Percentiles rank a stretch among this genome's conserved stretches.
Evolutionary conservation across 2,888 invertebrate species (phyloP).

Genomic region (Lasioglossum morio): DNA sequence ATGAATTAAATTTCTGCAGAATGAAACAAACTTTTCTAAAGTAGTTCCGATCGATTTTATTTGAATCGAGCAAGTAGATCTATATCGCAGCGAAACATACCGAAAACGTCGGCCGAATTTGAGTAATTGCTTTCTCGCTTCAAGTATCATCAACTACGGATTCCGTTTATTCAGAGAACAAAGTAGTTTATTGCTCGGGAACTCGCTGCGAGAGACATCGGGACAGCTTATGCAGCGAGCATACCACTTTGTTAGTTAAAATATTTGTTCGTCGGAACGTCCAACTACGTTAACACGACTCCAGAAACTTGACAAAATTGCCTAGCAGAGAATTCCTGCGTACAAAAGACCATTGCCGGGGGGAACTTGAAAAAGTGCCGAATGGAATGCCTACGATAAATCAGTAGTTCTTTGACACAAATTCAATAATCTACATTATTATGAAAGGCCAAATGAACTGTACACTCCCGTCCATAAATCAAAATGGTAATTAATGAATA

Average conservation of each 20-base stretch:
- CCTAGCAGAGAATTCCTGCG: not conserved
- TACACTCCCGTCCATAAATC: too few relatives aligned
- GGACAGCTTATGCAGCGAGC: constrained; percentile 5
- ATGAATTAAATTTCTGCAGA: not conserved
- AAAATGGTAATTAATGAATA: too few relatives aligned
- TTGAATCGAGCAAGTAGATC: constrained; percentile 4
- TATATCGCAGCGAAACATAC: constrained; percentile 17
- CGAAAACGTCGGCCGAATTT: constrained; percentile 35
- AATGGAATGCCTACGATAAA: too few relatives aligned
- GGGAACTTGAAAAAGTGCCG: not conserved
- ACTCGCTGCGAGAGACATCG: constrained; percentile 41
- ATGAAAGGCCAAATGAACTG: too few relatives aligned
- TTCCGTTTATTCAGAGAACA: constrained; percentile 37
- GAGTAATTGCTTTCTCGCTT: constrained; percentile 50
- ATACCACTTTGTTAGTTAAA: constrained; percentile 36
- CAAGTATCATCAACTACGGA: constrained; percentile 40
- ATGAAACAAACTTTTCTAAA: not conserved
- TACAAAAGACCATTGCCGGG: not conserved
- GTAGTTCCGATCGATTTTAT: not conserved
- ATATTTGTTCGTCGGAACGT: constrained; percentile 33
- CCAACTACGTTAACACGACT: constrained; percentile 18
- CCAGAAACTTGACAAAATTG: not conserved
- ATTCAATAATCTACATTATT: not conserved
- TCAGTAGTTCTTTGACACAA: not conserved
- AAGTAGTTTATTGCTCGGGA: constrained; percentile 47